phyloP scores from a whole-genome alignment of 2,888 invertebrate species.

The Nasonovia ribisnigri region DNA sequence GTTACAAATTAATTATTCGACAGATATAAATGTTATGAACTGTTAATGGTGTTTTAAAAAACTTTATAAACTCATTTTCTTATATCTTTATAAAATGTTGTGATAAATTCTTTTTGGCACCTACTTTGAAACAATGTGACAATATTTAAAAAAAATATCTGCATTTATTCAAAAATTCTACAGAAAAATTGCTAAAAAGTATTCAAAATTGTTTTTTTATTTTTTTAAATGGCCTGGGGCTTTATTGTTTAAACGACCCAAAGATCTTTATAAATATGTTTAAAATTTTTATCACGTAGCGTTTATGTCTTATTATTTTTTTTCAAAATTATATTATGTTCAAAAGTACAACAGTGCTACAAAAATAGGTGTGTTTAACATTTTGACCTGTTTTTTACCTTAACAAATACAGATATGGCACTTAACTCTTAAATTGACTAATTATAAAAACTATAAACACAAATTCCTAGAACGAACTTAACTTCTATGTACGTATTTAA shows the following conservation, averaged over 20 bases:
- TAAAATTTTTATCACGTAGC: too few relatives aligned
- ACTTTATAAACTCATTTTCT: background rate
- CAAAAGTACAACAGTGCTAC: background rate
- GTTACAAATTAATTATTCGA: background rate
- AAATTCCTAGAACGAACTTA: background rate
- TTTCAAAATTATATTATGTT: background rate
- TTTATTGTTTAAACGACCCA: too few relatives aligned
- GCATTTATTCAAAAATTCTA: background rate
- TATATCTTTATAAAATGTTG: background rate
- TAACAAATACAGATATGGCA: conserved; percentile 1
- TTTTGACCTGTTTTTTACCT: background rate
- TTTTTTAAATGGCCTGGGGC: too few relatives aligned
- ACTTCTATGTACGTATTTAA: background rate
- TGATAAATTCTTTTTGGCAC: background rate
- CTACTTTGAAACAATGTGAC: background rate
- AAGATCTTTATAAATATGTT: too few relatives aligned
- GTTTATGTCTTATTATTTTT: too few relatives aligned
- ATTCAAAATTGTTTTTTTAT: too few relatives aligned
- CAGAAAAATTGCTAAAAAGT: background rate
- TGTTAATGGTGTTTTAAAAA: background rate
- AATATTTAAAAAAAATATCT: background rate
- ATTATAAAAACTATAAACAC: conserved; percentile 11
- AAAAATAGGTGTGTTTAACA: background rate
- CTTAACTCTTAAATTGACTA: background rate
- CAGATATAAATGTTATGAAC: background rate